Base-by-base conservation (phyloP, 2,797 vertebrate genomes). In the Sciaenops ocellatus region DNA sequence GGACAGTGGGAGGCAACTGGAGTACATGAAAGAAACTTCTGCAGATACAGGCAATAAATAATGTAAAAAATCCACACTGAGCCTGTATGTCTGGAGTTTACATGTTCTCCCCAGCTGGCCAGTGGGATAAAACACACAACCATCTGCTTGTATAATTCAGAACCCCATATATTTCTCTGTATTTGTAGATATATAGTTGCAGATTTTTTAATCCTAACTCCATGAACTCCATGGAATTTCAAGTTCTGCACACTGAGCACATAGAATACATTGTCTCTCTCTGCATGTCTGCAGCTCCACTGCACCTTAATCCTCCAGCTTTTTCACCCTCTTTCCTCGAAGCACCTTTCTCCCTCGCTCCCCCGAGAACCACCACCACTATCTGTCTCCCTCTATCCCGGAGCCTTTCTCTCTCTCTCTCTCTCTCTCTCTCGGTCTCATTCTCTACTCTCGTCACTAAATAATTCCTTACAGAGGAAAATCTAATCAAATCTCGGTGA, bases 381-480 rank as follows among this genome's bases (percentile, higher is more conserved):
- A 86, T 92, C 85, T 83, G 76, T 84, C 90, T 89, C 78, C 69
- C n/a, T 87, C 86, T 85, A 79, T 89, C 91, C 85, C 22, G 80
- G 44, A 91, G 90, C 81, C 84, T 83, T 80, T 86, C 79, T 88
- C 83, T 64, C 61, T 81, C 78, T 64, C 61, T 81, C 78, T 85
- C 74, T 88, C 83, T 64, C 59, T 81, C 78, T 8, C 34, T 9
- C 34, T 83, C 74, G 50, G 41, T 80, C 78, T 89, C 86, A 76
- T 85, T 90, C 87, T 89, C 77, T 20, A 61, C 90, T 87, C 80
- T 92, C 89, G 82, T 90, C 92, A 83, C 88, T 89, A 93, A 94
- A 94, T 92, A 92, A 93, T 93, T 93, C 83, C 87, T 89, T 76
- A 92, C 87, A 85, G 89, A 89, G 69, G 84, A 83, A 92, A 90